These are phyloP conservation scores for Zapus hudsonius DNA, from an alignment of 2,113 vertebrate species.

Conservation along the genomic window DNA sequence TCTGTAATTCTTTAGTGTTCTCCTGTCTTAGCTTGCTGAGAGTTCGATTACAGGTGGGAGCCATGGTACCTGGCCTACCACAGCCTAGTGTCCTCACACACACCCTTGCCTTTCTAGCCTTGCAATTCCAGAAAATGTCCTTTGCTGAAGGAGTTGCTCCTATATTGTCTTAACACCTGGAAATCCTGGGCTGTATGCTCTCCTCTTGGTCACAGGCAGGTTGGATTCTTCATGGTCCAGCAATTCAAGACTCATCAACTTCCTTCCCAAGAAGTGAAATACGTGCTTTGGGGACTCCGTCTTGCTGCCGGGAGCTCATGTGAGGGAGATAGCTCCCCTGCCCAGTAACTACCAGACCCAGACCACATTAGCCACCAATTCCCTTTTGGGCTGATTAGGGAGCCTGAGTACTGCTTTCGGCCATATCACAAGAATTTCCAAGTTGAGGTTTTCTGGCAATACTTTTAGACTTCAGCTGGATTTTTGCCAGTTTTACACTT, in stretches of 20 bases:
- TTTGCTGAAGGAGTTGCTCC: too few relatives aligned
- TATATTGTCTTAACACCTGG: not conserved
- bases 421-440: constrained; percentile 1
- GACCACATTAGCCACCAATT: not conserved
- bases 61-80: too few relatives aligned
- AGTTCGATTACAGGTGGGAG: not conserved
- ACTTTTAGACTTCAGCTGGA: not conserved
- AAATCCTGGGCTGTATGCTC: not conserved
- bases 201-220: not conserved
- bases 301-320: not conserved
- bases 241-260: not conserved
- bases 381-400: not conserved
- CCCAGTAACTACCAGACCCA: not conserved
- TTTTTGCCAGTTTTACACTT: constrained; percentile 32
- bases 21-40: not conserved
- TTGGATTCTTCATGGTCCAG: not conserved
- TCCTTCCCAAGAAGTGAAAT: not conserved
- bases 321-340: too few relatives aligned
- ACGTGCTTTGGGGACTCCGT: not conserved
- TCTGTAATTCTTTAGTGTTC: not conserved
- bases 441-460: not conserved
- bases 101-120: not conserved
- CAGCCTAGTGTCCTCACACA: not conserved
- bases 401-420: not conserved
- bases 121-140: not conserved